Evolutionary conservation across 2,888 invertebrate species (phyloP).

Genomic region (Hipparchia sbordonii): DNA sequence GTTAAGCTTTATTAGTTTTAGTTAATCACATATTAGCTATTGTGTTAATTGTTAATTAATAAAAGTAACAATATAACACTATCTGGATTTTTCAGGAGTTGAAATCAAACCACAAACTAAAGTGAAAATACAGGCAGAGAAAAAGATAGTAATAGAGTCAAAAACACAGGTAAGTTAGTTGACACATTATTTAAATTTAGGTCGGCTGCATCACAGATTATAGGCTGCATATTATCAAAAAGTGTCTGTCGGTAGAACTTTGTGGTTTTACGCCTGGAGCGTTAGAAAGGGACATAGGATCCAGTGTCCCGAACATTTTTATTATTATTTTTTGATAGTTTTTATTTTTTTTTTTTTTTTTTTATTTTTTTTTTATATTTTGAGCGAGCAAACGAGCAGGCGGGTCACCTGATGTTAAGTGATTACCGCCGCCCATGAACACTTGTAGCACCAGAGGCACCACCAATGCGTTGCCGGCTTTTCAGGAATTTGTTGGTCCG

Average conservation of each 20-base stretch:
- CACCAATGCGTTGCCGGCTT: no score
- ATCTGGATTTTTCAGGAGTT: conserved; percentile 36
- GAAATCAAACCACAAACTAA: conserved; percentile 39
- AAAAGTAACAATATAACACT: background rate
- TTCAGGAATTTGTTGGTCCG: no score
- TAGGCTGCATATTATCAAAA: background rate
- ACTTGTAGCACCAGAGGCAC: no score
- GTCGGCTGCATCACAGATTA: no score
- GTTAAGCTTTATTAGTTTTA: conserved; percentile 1
- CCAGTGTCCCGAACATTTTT: no score
- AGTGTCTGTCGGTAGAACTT: background rate
- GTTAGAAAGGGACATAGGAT: no score
- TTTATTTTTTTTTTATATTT: no score
- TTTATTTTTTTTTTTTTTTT: no score
- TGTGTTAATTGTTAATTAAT: background rate
- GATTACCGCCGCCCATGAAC: no score
- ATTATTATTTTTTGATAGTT: no score
- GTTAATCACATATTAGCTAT: background rate
- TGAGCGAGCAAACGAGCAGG: no score
- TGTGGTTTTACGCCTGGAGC: background rate
- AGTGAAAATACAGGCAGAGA: conserved; percentile 38
- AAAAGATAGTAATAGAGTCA: conserved; percentile 35
- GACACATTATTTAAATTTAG: background rate
- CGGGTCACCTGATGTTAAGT: no score
- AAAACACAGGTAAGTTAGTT: conserved; percentile 42